These are phyloP conservation scores for Wiebesia pumilae DNA, from an alignment of 1,140 invertebrate species.

Conservation along the genomic window DNA sequence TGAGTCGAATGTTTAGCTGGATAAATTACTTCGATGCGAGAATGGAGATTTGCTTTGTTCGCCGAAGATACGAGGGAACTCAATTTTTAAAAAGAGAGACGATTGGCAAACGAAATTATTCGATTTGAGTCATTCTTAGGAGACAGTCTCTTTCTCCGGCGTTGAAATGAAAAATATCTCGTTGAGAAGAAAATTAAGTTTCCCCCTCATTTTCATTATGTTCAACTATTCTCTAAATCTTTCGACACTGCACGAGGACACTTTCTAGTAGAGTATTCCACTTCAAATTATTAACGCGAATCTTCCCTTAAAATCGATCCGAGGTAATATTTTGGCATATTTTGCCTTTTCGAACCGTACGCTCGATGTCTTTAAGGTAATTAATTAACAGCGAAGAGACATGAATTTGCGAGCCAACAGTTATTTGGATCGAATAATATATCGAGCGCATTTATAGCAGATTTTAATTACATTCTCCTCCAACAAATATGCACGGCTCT, in stretches of 20 bases:
- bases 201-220: not conserved
- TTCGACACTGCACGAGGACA: not conserved
- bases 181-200: not conserved
- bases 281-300: not conserved
- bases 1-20: conserved; percentile 21
- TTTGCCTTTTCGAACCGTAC: too few relatives aligned
- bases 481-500: too few relatives aligned
- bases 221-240: not conserved
- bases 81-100: not conserved
- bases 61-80: too few relatives aligned
- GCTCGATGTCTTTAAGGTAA: too few relatives aligned
- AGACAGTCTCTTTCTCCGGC: not conserved
- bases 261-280: not conserved
- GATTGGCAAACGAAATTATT: conserved; percentile 17
- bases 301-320: not conserved
- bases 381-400: too few relatives aligned
- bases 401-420: too few relatives aligned
- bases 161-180: not conserved
- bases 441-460: too few relatives aligned
- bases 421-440: too few relatives aligned
- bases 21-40: conserved; percentile 30
- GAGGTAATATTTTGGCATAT: too few relatives aligned
- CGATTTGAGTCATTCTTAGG: not conserved
- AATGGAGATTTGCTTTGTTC: conserved; percentile 17
- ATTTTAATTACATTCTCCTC: too few relatives aligned